phyloP scores from a whole-genome alignment of 2,113 vertebrate genomes.

The Paracanthobrama guichenoti region DNA sequence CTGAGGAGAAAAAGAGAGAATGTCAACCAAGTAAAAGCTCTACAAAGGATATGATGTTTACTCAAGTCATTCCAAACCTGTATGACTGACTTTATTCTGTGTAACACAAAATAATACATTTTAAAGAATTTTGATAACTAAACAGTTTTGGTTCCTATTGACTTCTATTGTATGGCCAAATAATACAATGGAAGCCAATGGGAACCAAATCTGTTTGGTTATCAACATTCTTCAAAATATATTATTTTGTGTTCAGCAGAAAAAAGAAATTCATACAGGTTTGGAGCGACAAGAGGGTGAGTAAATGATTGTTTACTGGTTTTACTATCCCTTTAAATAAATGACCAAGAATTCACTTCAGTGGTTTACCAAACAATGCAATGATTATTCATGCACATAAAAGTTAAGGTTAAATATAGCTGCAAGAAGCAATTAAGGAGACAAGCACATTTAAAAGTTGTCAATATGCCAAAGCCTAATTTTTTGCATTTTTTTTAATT shows the following conservation, averaged over 20 bases:
- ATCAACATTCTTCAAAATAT: not conserved
- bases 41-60: not conserved
- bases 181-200: not conserved
- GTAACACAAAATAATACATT: not conserved
- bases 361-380: no score
- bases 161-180: not conserved
- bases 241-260: not conserved
- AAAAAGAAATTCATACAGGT: not conserved
- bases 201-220: not conserved
- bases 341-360: no score
- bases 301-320: no score
- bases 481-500: no score
- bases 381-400: no score
- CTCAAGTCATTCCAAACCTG: not conserved
- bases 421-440: not conserved
- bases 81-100: not conserved
- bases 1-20: slow-evolving; percentile 63
- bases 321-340: no score
- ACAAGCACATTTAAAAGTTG: not conserved
- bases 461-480: no score
- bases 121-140: not conserved
- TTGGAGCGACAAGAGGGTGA: no score
- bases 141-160: not conserved
- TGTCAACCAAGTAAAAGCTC: not conserved
- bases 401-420: not conserved